Evolutionary conservation across 2,113 vertebrate genomes (phyloP).

Genomic region (Dasypus novemcinctus): DNA sequence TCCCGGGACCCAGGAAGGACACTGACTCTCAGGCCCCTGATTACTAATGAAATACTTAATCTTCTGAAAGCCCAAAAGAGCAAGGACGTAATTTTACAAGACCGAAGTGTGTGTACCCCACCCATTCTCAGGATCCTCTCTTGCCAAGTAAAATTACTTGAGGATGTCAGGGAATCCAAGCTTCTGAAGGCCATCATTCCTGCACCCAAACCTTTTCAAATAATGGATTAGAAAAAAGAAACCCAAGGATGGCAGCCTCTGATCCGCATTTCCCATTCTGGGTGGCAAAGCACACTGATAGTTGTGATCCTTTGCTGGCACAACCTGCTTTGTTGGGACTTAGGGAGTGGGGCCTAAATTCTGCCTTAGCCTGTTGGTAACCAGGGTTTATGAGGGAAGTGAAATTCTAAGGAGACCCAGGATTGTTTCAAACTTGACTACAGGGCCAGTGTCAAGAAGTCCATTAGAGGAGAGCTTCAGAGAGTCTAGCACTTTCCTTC

Average conservation of each 20-base stretch:
- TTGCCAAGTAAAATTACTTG: background rate
- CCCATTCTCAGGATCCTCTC: background rate
- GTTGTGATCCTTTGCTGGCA: background rate
- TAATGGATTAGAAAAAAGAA: background rate
- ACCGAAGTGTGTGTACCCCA: background rate
- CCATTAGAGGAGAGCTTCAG: background rate
- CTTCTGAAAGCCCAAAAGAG: constrained; percentile 33
- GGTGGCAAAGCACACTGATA: background rate
- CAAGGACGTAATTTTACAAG: constrained; percentile 38
- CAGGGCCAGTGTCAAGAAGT: background rate
- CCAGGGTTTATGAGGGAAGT: background rate
- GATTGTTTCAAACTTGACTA: background rate
- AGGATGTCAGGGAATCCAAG: background rate
- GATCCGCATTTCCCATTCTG: background rate
- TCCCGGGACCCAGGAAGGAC: background rate
- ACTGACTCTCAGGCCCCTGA: background rate
- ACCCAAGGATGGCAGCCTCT: background rate
- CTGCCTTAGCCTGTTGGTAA: background rate
- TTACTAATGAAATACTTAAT: background rate
- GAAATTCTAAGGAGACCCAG: constrained; percentile 12
- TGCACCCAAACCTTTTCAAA: background rate
- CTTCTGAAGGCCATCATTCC: background rate
- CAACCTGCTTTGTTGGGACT: background rate
- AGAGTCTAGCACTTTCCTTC: background rate
- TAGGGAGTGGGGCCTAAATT: background rate